Conservation (phyloP, 2,797 vertebrate species). For the Phataginus tricuspis region DNA sequence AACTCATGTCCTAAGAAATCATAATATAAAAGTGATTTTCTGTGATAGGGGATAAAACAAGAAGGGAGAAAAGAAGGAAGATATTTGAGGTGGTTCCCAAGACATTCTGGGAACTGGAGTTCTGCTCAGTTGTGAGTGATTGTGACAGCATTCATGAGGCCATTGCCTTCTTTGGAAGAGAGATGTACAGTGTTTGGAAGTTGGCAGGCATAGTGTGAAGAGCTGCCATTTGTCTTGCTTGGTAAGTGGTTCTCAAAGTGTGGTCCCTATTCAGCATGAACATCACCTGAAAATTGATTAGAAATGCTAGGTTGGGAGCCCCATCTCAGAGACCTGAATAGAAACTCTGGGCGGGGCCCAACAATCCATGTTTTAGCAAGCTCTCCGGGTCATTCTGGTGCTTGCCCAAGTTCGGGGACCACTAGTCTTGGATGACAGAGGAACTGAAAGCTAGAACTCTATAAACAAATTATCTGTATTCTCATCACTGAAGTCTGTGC, state of each 20-base stretch:
- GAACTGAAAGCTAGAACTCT: neutral
- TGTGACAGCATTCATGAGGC: neutral
- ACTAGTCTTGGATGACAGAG: conserved; percentile 11
- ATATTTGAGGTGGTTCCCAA: conserved; percentile 13
- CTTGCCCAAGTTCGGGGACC: neutral
- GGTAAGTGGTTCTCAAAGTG: conserved; percentile 37
- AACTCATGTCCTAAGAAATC: conserved; percentile 41
- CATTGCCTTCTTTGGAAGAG: conserved; percentile 53
- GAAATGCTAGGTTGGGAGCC: neutral
- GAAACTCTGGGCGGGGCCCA: neutral
- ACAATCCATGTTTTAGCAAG: neutral
- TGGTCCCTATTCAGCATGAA: neutral
- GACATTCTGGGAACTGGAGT: neutral
- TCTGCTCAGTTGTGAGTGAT: conserved; percentile 52
- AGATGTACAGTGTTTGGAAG: conserved; percentile 32
- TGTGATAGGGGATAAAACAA: neutral
- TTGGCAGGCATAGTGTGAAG: neutral
- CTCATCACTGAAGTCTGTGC: neutral
- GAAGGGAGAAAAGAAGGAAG: conserved; percentile 1
- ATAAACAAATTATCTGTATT: neutral
- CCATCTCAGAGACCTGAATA: neutral
- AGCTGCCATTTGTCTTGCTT: conserved; percentile 30
- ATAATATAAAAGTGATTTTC: conserved; percentile 44
- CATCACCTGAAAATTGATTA: conserved; percentile 18
- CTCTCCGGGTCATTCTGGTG: neutral